Evolutionary conservation across 2,888 invertebrate genomes (phyloP), one percentile per base, ranked within the genome.

Genomic region (Bellardia bayeri): DNA sequence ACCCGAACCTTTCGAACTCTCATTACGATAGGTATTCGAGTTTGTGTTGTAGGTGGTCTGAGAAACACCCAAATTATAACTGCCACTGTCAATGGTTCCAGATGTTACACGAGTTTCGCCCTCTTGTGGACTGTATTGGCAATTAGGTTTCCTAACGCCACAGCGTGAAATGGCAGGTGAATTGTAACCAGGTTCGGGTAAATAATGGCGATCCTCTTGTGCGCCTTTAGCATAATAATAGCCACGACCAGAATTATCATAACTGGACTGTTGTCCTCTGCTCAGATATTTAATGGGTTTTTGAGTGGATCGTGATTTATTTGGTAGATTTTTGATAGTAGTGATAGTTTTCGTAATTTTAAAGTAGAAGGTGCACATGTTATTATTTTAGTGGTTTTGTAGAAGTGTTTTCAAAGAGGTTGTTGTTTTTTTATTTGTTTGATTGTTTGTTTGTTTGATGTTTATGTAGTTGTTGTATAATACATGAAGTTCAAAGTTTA

Each of bases 201-300:
- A 80, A 75, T 89, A 89, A 54, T 78, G 87, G n/a, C 89, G 88
- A 84, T 92, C 91, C 71, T 91, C 91, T 80, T 95, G 95, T 68
- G 61, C 2, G 13, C 95, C 93, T 16, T 94, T 94, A 9, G 95
- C 95, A 92, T 95, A 95, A 92, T 96, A 96, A 91, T 95, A 95
- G 66, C 95, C 96, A 68, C 95, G 93, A 33, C 95, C 95, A 51
- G 95, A 94, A 56, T 94, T 95, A 91, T 96, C 96, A 94, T 95
- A 96, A 8, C 96, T 95, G 1, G 96, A 94, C 90, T 95, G 95
- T 2, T 95, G 95, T 2, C 96, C 96, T 64, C 96, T 95, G 23
- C n/a, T n/a, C n/a, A 23, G 13, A n/a, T 42, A 30, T 23, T 42
- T 23, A 9, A 13, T 54, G 42, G 33, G 58, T 40, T 68, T 49